Conservation (phyloP, 2,888 invertebrate genomes). For the Agrochola macilenta region DNA sequence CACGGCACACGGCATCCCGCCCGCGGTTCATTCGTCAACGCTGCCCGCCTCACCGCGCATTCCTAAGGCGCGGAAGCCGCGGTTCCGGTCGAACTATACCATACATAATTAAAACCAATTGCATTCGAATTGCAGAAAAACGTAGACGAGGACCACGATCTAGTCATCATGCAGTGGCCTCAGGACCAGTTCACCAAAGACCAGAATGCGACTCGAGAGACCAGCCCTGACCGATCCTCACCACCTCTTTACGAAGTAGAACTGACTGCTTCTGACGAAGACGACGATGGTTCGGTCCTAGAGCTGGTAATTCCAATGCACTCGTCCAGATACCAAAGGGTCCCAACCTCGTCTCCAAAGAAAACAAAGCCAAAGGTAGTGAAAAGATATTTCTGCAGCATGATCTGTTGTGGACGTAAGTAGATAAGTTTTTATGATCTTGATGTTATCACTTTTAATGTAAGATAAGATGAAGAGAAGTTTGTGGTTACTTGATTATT, state of each 20-base stretch:
- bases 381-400: constrained; percentile 68
- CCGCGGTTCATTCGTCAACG: too few species aligned
- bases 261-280: constrained; percentile 86
- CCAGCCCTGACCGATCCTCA: constrained; percentile 75
- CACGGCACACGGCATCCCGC: too few species aligned
- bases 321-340: constrained; percentile 75
- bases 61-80: too few species aligned
- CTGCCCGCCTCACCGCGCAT: too few species aligned
- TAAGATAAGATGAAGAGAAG: too few species aligned
- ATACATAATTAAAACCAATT: background rate
- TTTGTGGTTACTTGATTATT: constrained; percentile 14
- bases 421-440: constrained; percentile 63
- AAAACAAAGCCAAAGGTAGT: constrained; percentile 69
- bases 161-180: constrained; percentile 58
- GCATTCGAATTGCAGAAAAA: constrained; percentile 45
- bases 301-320: constrained; percentile 86
- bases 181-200: constrained; percentile 52
- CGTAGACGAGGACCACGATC: constrained; percentile 46
- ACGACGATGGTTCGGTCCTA: constrained; percentile 83
- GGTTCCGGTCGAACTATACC: too few species aligned
- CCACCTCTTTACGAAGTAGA: constrained; percentile 85
- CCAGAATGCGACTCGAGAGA: constrained; percentile 26
- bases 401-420: constrained; percentile 79
- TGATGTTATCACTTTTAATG: constrained; percentile 50
- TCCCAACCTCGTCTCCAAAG: constrained; percentile 79